A percentile compares a stretch with the other conserved stretches of the same genome.
Conservation (phyloP, 2,113 vertebrate species). For the Entomyzon cyanotis region DNA sequence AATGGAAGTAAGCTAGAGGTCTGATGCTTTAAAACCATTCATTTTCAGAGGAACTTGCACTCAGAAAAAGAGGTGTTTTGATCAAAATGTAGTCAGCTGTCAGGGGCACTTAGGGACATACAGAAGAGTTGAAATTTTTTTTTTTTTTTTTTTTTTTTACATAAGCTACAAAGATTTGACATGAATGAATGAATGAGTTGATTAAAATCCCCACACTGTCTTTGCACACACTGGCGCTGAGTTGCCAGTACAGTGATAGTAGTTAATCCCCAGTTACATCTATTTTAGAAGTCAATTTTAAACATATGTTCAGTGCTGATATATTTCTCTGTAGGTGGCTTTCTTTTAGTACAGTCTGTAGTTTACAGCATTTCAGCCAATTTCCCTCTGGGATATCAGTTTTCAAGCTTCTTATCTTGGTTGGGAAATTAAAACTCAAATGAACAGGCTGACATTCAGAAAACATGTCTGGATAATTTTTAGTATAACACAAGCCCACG, state of each 20-base stretch:
- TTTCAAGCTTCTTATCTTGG: conserved; percentile 45
- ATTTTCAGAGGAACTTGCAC: neutral
- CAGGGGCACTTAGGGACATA: conserved; percentile 31
- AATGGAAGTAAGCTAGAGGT: neutral
- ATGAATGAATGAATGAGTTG: conserved; percentile 23
- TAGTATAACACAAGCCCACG: neutral
- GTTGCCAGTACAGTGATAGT: conserved; percentile 5
- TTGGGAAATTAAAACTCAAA: conserved; percentile 42
- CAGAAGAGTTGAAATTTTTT: neutral
- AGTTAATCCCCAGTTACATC: conserved; percentile 25
- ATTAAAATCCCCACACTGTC: conserved; percentile 6
- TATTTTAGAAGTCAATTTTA: conserved; percentile 62
- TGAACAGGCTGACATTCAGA: neutral
- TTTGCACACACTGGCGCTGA: neutral
- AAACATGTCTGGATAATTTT: conserved; percentile 8
- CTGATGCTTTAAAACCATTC: neutral
- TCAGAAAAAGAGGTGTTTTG: conserved; percentile 12
- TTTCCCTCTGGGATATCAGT: conserved; percentile 50
- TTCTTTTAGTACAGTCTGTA: conserved; percentile 22
- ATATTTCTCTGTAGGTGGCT: conserved; percentile 34
- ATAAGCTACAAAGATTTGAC: conserved; percentile 22
- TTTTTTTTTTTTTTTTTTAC: neutral
- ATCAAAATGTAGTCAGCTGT: conserved; percentile 21
- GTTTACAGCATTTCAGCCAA: conserved; percentile 24
- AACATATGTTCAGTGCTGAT: conserved; percentile 47